Conservation (phyloP, 2,888 invertebrate species). For the Caradrina clavipalpis region DNA sequence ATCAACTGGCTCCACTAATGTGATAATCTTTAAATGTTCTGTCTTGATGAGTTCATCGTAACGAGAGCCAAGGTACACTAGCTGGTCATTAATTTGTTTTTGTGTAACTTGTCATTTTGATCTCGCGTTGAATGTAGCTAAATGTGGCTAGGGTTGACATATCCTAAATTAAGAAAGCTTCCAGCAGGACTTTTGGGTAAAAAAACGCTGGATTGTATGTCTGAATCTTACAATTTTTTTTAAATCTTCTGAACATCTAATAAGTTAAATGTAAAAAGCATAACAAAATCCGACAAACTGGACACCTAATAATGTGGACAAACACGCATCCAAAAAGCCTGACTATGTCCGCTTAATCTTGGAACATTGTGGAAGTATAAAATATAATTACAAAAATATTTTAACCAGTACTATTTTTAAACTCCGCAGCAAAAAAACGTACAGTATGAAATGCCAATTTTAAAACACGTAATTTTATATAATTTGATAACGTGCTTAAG, state of each 20-base stretch:
- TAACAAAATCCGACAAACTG: too few relatives aligned
- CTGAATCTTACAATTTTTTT: too few relatives aligned
- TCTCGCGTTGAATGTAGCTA: neutral
- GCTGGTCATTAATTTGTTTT: slow-evolving; percentile 78
- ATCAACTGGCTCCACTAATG: slow-evolving; percentile 83
- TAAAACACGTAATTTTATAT: slow-evolving; percentile 24
- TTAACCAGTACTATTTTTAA: neutral
- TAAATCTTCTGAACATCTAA: too few relatives aligned
- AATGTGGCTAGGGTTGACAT: neutral
- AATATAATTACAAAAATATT: neutral
- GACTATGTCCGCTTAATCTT: too few relatives aligned
- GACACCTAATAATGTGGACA: too few relatives aligned
- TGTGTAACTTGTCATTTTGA: slow-evolving; percentile 64
- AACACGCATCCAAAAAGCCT: too few relatives aligned
- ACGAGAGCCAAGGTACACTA: slow-evolving; percentile 69
- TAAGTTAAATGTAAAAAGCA: too few relatives aligned
- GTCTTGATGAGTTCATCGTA: slow-evolving; percentile 88
- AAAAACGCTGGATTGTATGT: too few relatives aligned
- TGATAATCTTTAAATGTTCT: slow-evolving; percentile 84
- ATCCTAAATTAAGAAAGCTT: too few relatives aligned
- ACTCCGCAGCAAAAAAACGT: neutral
- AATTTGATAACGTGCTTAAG: slow-evolving; percentile 35
- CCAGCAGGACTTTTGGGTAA: too few relatives aligned
- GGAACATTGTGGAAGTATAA: too few relatives aligned
- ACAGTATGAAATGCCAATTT: slow-evolving; percentile 5